These are phyloP conservation scores for Trichopoda pennipes DNA, from an alignment of 2,888 invertebrate genomes.

Conservation along the genomic window DNA sequence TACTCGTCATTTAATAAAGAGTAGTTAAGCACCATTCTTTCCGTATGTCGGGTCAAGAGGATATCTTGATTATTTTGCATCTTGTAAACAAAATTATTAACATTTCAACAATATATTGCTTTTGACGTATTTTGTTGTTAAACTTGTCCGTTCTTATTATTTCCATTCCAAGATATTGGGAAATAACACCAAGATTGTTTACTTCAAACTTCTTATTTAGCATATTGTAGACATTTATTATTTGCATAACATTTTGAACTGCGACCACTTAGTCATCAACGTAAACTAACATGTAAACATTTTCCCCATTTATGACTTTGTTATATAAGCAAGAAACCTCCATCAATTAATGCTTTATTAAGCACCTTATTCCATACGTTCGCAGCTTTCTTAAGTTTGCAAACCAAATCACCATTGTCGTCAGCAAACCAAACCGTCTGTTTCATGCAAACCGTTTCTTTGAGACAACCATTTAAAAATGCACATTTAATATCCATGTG, in stretches of 20 bases:
- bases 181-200: constrained; percentile 18
- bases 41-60: constrained; percentile 18
- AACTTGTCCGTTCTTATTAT: too few species aligned
- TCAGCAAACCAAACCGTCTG: constrained; percentile 38
- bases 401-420: constrained; percentile 23
- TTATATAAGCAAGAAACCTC: too few species aligned
- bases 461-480: too few species aligned
- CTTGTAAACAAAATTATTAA: too few species aligned
- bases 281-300: constrained; percentile 23
- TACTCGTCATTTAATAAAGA: constrained; percentile 14
- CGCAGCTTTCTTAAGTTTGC: constrained; percentile 58
- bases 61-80: too few species aligned
- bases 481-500: too few species aligned
- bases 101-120: too few species aligned
- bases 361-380: constrained; percentile 47
- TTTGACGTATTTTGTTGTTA: too few species aligned
- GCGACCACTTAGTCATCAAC: constrained; percentile 57
- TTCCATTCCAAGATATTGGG: constrained; percentile 21
- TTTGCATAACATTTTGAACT: constrained; percentile 4
- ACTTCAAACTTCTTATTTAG: constrained; percentile 12
- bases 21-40: neutral
- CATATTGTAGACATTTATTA: neutral
- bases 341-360: too few species aligned
- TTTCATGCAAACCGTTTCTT: too few species aligned
- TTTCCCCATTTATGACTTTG: too few species aligned